These are phyloP conservation scores for Anagyrus pseudococci DNA, from an alignment of 2,888 invertebrate genomes.

Conservation along the genomic window DNA sequence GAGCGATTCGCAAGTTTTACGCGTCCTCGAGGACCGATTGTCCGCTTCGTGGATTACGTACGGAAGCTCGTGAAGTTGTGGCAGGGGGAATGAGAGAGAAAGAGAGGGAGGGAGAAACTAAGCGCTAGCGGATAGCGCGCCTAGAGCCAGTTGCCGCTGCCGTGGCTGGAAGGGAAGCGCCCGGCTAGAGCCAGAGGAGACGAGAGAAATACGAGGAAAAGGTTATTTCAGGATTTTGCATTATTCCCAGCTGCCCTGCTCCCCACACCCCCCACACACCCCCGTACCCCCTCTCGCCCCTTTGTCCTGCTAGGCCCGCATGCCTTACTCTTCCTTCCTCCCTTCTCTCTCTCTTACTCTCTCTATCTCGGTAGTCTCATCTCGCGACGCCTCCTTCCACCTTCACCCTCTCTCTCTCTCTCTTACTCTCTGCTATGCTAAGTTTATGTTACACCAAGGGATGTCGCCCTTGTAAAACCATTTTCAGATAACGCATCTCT, in stretches of 20 bases:
- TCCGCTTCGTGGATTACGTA: constrained; percentile 41
- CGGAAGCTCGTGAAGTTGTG: constrained; percentile 26
- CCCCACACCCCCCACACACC: constrained; percentile 5
- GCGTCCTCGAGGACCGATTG: constrained; percentile 55
- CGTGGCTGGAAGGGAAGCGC: constrained; percentile 7
- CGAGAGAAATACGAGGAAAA: constrained; percentile 43
- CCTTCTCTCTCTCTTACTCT: constrained; percentile 27
- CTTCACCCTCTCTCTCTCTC: constrained; percentile 14
- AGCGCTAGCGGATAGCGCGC: no score
- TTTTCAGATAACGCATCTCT: constrained; percentile 59
- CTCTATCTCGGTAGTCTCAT: no score
- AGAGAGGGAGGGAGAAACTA: no score
- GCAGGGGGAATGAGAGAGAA: no score
- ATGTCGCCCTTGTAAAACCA: constrained; percentile 62
- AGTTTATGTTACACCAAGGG: constrained; percentile 58
- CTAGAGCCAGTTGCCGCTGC: constrained; percentile 35
- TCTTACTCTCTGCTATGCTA: constrained; percentile 49
- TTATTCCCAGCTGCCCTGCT: constrained; percentile 43
- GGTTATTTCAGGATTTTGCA: constrained; percentile 49
- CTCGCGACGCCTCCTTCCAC: constrained; percentile 20
- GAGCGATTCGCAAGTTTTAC: constrained; percentile 46
- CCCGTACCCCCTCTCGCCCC: constrained; percentile 25
- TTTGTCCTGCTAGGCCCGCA: constrained; percentile 31
- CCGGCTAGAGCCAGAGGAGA: constrained; percentile 17
- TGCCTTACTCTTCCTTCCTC: constrained; percentile 10